Conservation (phyloP, 2,113 vertebrate species). For the Alouatta palliata region DNA sequence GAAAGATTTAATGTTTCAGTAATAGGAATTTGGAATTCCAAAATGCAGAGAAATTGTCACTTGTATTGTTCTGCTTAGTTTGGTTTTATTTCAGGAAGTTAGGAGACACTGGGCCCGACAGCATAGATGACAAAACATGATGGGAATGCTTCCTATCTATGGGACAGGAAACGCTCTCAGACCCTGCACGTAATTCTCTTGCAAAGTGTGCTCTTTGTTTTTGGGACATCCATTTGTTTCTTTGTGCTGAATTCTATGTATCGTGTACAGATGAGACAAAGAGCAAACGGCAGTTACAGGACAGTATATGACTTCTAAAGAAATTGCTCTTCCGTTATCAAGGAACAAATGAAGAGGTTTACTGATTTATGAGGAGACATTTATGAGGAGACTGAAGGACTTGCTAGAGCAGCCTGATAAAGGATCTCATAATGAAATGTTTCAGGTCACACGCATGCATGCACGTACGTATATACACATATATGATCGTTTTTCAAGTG, state of each 20-base stretch:
- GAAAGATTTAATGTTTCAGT: conserved; percentile 76
- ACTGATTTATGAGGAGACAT: background rate
- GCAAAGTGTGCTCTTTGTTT: background rate
- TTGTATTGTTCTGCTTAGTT: conserved; percentile 62
- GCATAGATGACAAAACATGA: conserved; percentile 58
- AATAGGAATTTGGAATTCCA: conserved; percentile 63
- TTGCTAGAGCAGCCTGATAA: background rate
- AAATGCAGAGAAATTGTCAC: conserved; percentile 71
- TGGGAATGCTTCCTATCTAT: conserved; percentile 62
- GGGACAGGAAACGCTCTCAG: conserved; percentile 61
- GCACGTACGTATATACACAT: rapidly evolving
- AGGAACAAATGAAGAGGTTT: background rate
- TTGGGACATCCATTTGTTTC: conserved; percentile 17
- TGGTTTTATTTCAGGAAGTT: conserved; percentile 79
- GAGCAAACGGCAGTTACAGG: background rate
- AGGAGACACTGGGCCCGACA: conserved; percentile 76
- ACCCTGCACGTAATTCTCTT: background rate
- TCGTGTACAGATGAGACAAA: rapidly evolving
- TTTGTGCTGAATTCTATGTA: conserved; percentile 31
- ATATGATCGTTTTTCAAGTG: background rate
- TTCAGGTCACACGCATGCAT: background rate
- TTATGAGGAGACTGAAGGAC: background rate
- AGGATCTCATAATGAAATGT: background rate
- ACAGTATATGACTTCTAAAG: background rate
- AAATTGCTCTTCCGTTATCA: background rate